phyloP scores from a whole-genome alignment of 2,888 invertebrate genomes.

The Machimus atricapillus region DNA sequence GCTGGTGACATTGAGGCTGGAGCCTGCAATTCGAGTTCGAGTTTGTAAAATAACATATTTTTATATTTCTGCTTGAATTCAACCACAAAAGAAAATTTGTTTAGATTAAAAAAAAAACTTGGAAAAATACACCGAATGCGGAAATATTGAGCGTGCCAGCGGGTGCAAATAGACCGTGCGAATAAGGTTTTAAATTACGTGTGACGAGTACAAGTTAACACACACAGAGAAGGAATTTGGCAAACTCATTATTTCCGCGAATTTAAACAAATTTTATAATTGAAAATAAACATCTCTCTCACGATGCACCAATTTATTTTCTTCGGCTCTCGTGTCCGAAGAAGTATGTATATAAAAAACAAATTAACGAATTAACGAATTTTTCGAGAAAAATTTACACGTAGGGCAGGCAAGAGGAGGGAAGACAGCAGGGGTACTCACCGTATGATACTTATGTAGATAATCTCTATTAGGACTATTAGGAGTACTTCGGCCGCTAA shows the following conservation, averaged over 20 bases:
- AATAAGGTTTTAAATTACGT: background rate
- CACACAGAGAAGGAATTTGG: background rate
- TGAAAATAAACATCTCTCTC: constrained; percentile 8
- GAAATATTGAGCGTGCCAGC: constrained; percentile 5
- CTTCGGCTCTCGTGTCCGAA: background rate
- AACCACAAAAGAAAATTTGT: background rate
- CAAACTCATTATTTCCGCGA: constrained; percentile 1
- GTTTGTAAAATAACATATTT: constrained; percentile 8
- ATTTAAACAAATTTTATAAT: background rate
- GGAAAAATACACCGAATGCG: background rate
- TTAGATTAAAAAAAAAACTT: background rate
- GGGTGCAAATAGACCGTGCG: background rate
- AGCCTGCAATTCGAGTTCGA: constrained; percentile 68
- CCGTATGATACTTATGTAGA: constrained; percentile 95
- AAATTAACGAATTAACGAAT: constrained; percentile 11
- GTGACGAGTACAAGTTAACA: background rate
- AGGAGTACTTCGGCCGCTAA: constrained; percentile 89
- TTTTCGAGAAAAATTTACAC: background rate
- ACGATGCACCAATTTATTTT: constrained; percentile 36
- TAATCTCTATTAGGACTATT: constrained; percentile 84
- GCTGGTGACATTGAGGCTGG: constrained; percentile 92
- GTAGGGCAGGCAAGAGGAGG: background rate
- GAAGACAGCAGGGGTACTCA: constrained; percentile 64
- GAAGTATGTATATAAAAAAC: background rate
- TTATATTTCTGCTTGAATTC: constrained; percentile 11